phyloP scores from a whole-genome alignment of 2,888 invertebrate species.

The Protonemura montana region DNA sequence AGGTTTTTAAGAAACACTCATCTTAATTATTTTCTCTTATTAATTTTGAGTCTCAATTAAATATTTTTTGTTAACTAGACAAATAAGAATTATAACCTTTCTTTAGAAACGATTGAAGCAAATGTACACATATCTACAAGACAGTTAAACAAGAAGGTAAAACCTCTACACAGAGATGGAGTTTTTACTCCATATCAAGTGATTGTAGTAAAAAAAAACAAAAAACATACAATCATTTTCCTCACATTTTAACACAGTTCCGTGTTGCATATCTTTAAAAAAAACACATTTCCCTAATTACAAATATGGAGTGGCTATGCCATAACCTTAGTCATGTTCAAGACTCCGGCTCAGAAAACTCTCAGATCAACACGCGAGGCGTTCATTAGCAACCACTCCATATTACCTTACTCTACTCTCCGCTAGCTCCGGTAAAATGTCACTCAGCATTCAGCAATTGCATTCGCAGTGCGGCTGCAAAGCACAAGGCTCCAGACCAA shows the following conservation, averaged over 20 bases:
- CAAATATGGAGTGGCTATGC: slow-evolving; percentile 24
- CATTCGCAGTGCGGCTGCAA: not conserved
- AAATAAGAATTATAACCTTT: not conserved
- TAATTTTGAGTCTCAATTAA: not conserved
- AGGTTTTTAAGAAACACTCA: too few relatives aligned
- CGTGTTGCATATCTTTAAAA: slow-evolving; percentile 26
- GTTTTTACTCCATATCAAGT: too few relatives aligned
- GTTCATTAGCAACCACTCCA: slow-evolving; percentile 33
- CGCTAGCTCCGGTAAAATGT: slow-evolving; percentile 28
- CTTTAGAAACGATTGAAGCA: not conserved
- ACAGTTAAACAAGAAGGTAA: too few relatives aligned
- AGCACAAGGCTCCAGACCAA: not conserved
- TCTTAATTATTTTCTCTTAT: not conserved
- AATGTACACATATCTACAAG: not conserved
- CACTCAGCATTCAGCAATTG: slow-evolving; percentile 23
- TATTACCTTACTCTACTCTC: not conserved
- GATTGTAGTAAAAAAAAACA: not conserved
- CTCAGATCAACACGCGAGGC: slow-evolving; percentile 14
- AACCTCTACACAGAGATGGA: too few relatives aligned
- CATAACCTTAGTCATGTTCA: slow-evolving; percentile 19
- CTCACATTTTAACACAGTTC: not conserved
- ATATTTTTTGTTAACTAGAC: not conserved
- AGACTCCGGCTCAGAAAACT: not conserved
- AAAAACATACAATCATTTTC: not conserved
- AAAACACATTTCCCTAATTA: slow-evolving; percentile 36